Conservation (phyloP, 2,797 vertebrate genomes). For the Gymnothorax reevesii region DNA sequence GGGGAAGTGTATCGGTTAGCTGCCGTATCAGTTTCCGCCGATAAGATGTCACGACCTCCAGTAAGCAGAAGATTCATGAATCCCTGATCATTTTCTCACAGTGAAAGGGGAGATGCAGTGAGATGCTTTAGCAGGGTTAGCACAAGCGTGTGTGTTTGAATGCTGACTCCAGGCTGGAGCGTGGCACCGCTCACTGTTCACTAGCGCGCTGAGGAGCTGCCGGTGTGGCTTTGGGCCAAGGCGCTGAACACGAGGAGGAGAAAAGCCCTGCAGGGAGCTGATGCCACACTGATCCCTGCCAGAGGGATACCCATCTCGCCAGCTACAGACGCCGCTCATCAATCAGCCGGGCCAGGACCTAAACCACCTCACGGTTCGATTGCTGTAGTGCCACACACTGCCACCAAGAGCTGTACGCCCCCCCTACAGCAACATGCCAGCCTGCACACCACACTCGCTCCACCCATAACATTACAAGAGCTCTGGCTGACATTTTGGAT, state of each 20-base stretch:
- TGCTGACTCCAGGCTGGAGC: background rate
- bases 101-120: background rate
- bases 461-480: background rate
- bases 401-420: background rate
- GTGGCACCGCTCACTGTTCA: too few species aligned
- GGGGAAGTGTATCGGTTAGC: background rate
- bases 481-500: conserved; percentile 37
- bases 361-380: background rate
- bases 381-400: background rate
- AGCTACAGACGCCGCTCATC: conserved; percentile 15
- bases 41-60: conserved; percentile 8
- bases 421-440: background rate
- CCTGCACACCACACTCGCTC: background rate
- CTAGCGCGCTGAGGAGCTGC: background rate
- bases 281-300: conserved; percentile 23
- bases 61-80: background rate
- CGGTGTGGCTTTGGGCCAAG: background rate
- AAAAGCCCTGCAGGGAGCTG: background rate
- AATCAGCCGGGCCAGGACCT: conserved; percentile 14
- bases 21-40: background rate
- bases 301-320: conserved; percentile 30
- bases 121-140: background rate
- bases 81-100: background rate
- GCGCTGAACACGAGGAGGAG: background rate
- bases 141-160: background rate